Evolutionary conservation across 2,797 vertebrate species (phyloP).

Genomic region (Hylomyscus alleni): DNA sequence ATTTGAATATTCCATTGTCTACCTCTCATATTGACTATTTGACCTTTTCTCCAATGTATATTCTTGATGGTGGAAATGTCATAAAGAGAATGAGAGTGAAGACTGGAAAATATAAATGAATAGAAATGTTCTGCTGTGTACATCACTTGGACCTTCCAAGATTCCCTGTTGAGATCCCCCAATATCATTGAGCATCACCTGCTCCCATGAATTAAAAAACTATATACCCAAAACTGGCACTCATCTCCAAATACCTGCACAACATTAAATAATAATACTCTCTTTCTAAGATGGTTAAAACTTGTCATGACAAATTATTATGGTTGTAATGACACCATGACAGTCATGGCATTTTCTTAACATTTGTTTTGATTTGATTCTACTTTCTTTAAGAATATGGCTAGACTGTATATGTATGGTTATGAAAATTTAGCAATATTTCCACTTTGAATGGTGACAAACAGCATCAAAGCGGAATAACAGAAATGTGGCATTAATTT

Average conservation of each 20-base stretch:
- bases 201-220: background rate
- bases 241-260: background rate
- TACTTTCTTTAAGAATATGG: conserved; percentile 22
- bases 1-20: conserved; percentile 42
- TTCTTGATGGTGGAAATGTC: background rate
- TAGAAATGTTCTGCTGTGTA: background rate
- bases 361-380: conserved; percentile 46
- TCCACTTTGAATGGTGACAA: conserved; percentile 2
- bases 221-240: background rate
- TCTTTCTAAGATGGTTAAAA: conserved; percentile 10
- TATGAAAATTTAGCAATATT: background rate
- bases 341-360: background rate
- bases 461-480: background rate
- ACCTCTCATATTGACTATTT: conserved; percentile 48
- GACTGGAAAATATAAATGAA: background rate
- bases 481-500: background rate
- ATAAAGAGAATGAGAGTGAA: background rate
- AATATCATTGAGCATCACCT: background rate
- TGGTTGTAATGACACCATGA: conserved; percentile 13
- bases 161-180: background rate
- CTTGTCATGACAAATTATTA: background rate
- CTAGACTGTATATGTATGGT: background rate
- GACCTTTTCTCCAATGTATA: background rate
- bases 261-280: conserved; percentile 35
- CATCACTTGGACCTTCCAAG: background rate